Conservation (phyloP, 2,113 vertebrate species). For the Oncorhynchus masou region DNA sequence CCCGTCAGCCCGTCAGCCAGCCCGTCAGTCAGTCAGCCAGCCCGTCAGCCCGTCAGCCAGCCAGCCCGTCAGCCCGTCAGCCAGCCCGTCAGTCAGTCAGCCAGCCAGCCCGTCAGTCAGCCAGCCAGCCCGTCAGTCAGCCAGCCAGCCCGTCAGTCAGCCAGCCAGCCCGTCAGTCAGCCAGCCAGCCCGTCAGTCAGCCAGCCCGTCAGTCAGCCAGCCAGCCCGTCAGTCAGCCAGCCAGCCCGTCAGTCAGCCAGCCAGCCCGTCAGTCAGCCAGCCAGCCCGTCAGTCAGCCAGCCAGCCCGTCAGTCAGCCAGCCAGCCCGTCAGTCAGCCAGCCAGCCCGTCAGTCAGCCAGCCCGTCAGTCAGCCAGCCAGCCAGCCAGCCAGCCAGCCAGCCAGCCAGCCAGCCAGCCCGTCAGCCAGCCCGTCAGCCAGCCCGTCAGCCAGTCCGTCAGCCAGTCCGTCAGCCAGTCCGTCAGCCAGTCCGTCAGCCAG, state of each 20-base stretch:
- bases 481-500: background rate
- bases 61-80: too few species aligned
- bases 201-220: fast-evolving
- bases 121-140: background rate
- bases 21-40: too few species aligned
- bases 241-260: too few species aligned
- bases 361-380: too few species aligned
- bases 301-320: fast-evolving
- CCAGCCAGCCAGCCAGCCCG: too few species aligned
- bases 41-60: too few species aligned
- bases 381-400: background rate
- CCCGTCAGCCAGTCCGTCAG: fast-evolving
- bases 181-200: fast-evolving
- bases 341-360: too few species aligned
- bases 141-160: fast-evolving
- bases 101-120: background rate
- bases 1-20: too few species aligned
- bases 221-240: too few species aligned
- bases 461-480: background rate
- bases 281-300: background rate
- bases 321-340: too few species aligned
- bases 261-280: background rate
- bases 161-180: fast-evolving
- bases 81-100: fast-evolving
- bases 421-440: fast-evolving